Evolutionary conservation across 2,888 invertebrate genomes (phyloP).

Genomic region (Dastarcus helophoroides): DNA sequence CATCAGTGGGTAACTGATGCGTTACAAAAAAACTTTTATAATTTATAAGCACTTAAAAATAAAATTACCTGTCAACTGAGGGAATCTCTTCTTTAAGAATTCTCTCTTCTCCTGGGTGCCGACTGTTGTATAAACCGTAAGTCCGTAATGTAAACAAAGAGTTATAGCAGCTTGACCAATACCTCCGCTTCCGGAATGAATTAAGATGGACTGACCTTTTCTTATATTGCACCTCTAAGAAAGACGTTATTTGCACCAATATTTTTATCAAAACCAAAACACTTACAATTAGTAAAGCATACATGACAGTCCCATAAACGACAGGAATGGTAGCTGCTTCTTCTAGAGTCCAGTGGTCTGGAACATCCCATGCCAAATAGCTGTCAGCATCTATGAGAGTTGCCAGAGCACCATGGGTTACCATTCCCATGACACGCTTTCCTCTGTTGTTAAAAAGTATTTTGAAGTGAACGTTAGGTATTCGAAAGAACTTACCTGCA

Average conservation of each 20-base stretch:
- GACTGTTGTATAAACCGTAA: slow-evolving; percentile 61
- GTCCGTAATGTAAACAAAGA: slow-evolving; percentile 51
- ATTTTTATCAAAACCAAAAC: no score
- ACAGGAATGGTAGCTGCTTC: slow-evolving; percentile 70
- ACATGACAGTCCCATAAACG: slow-evolving; percentile 47
- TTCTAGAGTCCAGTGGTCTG: slow-evolving; percentile 59
- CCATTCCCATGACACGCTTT: slow-evolving; percentile 54
- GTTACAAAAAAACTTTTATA: slow-evolving; percentile 6
- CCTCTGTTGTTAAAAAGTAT: slow-evolving; percentile 40
- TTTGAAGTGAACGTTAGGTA: background rate
- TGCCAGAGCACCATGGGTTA: slow-evolving; percentile 46
- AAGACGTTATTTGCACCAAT: slow-evolving; percentile 35
- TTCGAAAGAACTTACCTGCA: slow-evolving; percentile 13
- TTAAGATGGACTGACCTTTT: slow-evolving; percentile 37
- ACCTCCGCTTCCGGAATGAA: slow-evolving; percentile 55
- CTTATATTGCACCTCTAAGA: slow-evolving; percentile 19
- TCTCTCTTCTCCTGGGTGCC: slow-evolving; percentile 52
- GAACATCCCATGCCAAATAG: slow-evolving; percentile 50
- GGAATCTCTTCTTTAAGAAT: slow-evolving; percentile 45
- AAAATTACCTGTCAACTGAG: slow-evolving; percentile 30
- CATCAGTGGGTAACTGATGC: slow-evolving; percentile 1
- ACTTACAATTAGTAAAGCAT: slow-evolving; percentile 39
- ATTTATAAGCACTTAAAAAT: slow-evolving; percentile 4
- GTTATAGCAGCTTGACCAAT: slow-evolving; percentile 71
- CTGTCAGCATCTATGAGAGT: slow-evolving; percentile 47